phyloP scores from a whole-genome alignment of 1,140 invertebrate genomes.

The Temnothorax nylanderi region DNA sequence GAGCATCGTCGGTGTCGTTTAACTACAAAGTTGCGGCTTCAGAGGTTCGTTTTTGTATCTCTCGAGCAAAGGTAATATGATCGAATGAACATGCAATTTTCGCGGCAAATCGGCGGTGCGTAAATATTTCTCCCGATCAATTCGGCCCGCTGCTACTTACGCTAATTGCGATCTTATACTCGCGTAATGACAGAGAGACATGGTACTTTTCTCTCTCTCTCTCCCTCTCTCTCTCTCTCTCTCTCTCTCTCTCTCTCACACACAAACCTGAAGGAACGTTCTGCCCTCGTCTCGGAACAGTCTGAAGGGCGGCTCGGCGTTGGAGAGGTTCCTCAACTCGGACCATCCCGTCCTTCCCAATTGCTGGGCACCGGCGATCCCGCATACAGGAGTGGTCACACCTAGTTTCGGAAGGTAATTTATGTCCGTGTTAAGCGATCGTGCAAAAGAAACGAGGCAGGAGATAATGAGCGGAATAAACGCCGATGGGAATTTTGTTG shows the following conservation, averaged over 20 bases:
- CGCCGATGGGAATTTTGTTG: neutral
- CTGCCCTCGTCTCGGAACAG: conserved; percentile 92
- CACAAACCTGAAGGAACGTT: conserved; percentile 91
- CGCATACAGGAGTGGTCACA: conserved; percentile 92
- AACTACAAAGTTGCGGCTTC: neutral
- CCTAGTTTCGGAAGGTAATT: conserved; percentile 84
- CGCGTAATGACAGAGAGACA: conserved; percentile 24
- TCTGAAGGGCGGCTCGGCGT: conserved; percentile 92
- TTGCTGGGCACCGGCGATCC: conserved; percentile 93
- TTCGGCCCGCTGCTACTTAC: neutral
- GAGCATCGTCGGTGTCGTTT: neutral
- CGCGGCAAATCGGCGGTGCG: neutral
- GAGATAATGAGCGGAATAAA: conserved; percentile 28
- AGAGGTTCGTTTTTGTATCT: neutral
- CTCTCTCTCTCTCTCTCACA: too few relatives aligned
- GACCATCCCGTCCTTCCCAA: conserved; percentile 91
- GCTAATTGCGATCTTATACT: conserved; percentile 26
- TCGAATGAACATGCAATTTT: neutral
- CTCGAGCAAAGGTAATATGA: neutral
- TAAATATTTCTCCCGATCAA: neutral
- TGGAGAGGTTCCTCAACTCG: conserved; percentile 90
- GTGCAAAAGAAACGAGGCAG: neutral
- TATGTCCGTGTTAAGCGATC: conserved; percentile 34
- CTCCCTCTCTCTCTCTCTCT: too few relatives aligned
- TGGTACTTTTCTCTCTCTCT: neutral